Conservation (phyloP, 2,113 vertebrate genomes). For the Marcusenius ussheri region DNA sequence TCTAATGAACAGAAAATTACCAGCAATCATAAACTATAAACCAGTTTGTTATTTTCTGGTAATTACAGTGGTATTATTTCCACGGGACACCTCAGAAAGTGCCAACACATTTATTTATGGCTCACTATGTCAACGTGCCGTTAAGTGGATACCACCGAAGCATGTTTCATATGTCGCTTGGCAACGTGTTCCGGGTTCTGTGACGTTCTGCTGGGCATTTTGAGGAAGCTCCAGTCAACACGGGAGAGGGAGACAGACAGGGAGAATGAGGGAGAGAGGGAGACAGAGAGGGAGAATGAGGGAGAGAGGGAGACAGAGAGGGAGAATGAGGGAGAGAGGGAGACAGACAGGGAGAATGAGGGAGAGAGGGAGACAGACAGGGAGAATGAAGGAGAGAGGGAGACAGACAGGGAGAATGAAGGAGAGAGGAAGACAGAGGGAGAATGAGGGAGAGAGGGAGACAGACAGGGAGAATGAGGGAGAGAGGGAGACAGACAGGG, state of each 20-base stretch:
- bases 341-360: too few relatives aligned
- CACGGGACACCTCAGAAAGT: neutral
- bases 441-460: too few relatives aligned
- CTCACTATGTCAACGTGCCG: neutral
- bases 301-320: too few relatives aligned
- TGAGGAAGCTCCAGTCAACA: neutral
- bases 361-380: too few relatives aligned
- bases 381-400: too few relatives aligned
- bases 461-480: neutral
- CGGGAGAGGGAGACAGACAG: neutral
- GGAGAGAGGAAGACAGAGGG: too few relatives aligned
- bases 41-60: neutral
- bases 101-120: neutral
- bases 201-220: neutral
- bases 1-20: neutral
- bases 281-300: too few relatives aligned
- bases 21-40: neutral
- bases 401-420: too few relatives aligned
- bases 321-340: neutral
- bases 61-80: constrained; percentile 1
- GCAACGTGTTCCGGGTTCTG: neutral
- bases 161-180: neutral
- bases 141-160: neutral
- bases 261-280: neutral
- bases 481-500: neutral